These are phyloP conservation scores for Melanotaenia maccullochi DNA, from an alignment of 2,797 vertebrate genomes.

Conservation along the genomic window DNA sequence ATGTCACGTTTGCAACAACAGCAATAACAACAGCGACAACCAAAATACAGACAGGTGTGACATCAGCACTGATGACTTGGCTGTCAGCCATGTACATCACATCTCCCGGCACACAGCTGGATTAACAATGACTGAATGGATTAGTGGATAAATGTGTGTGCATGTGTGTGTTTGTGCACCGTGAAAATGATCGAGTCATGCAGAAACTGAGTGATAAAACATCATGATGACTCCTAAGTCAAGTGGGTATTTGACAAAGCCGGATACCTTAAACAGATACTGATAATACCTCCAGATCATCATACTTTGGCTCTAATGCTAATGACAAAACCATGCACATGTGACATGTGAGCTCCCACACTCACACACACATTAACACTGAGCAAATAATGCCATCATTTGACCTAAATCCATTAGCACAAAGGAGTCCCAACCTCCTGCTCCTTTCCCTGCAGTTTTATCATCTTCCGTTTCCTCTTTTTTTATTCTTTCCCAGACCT, in stretches of 20 bases:
- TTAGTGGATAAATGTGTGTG: slow-evolving; percentile 52
- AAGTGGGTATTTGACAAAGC: slow-evolving; percentile 71
- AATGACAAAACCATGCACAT: slow-evolving; percentile 37
- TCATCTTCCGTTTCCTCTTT: slow-evolving; percentile 5
- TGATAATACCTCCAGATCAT: slow-evolving; percentile 61
- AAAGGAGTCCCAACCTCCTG: slow-evolving; percentile 30
- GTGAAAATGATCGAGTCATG: slow-evolving; percentile 30
- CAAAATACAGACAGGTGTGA: slow-evolving; percentile 49
- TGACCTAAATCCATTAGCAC: slow-evolving; percentile 57
- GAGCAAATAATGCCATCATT: slow-evolving; percentile 43
- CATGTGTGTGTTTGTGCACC: slow-evolving; percentile 12
- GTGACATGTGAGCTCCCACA: slow-evolving; percentile 15
- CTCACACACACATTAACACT: slow-evolving; percentile 7
- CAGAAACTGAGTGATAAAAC: slow-evolving; percentile 54
- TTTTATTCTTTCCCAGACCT: slow-evolving; percentile 13
- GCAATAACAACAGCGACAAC: slow-evolving; percentile 13
- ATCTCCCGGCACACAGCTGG: slow-evolving; percentile 59
- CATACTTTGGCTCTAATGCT: slow-evolving; percentile 55
- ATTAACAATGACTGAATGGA: slow-evolving; percentile 75
- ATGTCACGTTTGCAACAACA: slow-evolving; percentile 7
- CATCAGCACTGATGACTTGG: slow-evolving; percentile 40
- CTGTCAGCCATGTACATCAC: slow-evolving; percentile 52
- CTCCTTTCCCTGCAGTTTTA: slow-evolving; percentile 9
- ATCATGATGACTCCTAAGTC: slow-evolving; percentile 55
- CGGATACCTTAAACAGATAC: slow-evolving; percentile 64